Evolutionary conservation across 2,797 vertebrate genomes (phyloP), one percentile per base, ranked within the genome.

Genomic region (Vireo griseus): DNA sequence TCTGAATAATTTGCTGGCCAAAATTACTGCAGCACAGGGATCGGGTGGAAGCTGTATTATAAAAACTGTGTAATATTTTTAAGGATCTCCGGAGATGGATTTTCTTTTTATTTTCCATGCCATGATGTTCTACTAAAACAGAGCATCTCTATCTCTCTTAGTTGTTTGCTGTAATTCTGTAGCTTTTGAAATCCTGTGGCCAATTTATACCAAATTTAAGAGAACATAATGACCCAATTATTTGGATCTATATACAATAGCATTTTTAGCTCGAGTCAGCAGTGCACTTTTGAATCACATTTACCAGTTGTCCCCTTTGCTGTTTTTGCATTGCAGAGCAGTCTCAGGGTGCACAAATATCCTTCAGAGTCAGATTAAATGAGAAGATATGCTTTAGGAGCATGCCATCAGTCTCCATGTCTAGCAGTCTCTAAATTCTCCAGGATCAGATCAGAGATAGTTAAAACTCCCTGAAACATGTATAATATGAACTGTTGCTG

Each of bases 1-100:
- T 94, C 75, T 95, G 68, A 95, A 80, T 92, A 92, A 79, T 86
- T 91, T 92, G 5, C 68, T 85, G 44, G 29, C 84, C 86, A 62
- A 58, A 89, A 26, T 92, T 71, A 52, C 35, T 59, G 50, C 57
- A 80, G n/a, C 42, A 31, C 25, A 90, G n/a, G 78, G 59, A 44
- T 82, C 76, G 65, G 45, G 44, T 33, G 68, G 44, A 55, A 91
- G 21, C 42, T 91, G 50, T 80, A 78, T 58, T 89, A 39, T 54
- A 86, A 72, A 80, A 93, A 51, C 16, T 19, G 40, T 6, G 9
- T 72, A 62, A 47, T 68, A 52, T 44, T 88, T 39, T 61, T 77
- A 51, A 72, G 28, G 76, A 22, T 58, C 55, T 86, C 80, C 28
- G 37, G 50, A 74, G 19, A 61, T 54, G 14, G 5, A 35, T 79